A percentile compares a stretch with the other conserved stretches of the same genome.
These are phyloP conservation scores for Synanthedon myopaeformis DNA, from an alignment of 2,888 invertebrate genomes.

Conservation along the genomic window DNA sequence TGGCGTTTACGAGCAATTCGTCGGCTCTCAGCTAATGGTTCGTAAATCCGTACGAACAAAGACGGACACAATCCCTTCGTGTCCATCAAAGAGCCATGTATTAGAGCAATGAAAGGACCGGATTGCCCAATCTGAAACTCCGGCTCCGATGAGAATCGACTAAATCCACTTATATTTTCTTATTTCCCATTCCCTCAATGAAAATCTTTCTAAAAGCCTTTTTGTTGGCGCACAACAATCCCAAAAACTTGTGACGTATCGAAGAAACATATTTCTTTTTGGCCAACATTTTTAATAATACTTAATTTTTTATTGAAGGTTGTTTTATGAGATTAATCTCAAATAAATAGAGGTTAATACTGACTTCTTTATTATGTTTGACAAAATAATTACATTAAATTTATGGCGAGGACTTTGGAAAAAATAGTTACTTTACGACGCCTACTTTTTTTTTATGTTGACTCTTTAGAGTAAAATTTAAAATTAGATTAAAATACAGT, in stretches of 20 bases:
- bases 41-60: conserved; percentile 33
- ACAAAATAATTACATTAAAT: too few species aligned
- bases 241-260: conserved; percentile 20
- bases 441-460: too few species aligned
- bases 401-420: too few species aligned
- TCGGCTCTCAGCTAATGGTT: conserved; percentile 11
- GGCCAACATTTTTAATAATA: not conserved
- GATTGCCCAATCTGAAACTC: conserved; percentile 26
- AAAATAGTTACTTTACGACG: too few species aligned
- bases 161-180: conserved; percentile 38
- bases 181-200: conserved; percentile 31
- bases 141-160: conserved; percentile 7
- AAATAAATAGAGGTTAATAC: too few species aligned
- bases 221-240: conserved; percentile 28
- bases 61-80: conserved; percentile 30
- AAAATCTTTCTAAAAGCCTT: conserved; percentile 37
- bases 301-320: not conserved
- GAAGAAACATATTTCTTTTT: conserved; percentile 1
- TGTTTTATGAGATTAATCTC: not conserved
- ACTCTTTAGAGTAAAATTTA: too few species aligned
- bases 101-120: conserved; percentile 34
- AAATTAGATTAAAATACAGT: too few species aligned
- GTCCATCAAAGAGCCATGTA: conserved; percentile 37
- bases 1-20: not conserved
- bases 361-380: too few species aligned